Conservation (phyloP, 2,797 vertebrate species). For the Lepilemur septentrionalis region DNA sequence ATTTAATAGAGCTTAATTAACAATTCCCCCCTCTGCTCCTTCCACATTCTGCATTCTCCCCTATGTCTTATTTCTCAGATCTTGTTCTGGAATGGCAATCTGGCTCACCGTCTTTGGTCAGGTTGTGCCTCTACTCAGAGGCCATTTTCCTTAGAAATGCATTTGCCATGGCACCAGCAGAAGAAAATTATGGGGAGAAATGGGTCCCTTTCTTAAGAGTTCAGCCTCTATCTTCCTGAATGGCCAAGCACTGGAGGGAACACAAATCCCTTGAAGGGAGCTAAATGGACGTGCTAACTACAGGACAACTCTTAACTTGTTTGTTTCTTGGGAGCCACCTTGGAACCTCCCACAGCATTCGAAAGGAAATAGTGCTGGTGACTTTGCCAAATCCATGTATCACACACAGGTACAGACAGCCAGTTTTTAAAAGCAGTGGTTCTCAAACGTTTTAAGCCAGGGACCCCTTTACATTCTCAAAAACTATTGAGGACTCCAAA, state of each 20-base stretch:
- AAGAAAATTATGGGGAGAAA: neutral
- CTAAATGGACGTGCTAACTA: neutral
- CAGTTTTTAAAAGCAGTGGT: neutral
- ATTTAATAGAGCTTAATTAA: constrained; percentile 75
- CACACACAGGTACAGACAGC: rapidly evolving
- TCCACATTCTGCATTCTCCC: neutral
- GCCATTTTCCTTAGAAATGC: neutral
- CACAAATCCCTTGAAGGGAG: neutral
- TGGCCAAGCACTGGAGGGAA: neutral
- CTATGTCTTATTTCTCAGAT: neutral
- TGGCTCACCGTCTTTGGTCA: neutral
- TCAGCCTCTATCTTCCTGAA: neutral
- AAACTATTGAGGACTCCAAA: neutral
- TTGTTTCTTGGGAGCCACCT: neutral
- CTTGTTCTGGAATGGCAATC: neutral
- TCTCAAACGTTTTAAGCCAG: neutral
- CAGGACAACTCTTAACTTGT: neutral
- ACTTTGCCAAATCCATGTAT: neutral
- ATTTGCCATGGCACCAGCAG: neutral
- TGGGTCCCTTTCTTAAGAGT: neutral
- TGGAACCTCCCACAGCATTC: neutral
- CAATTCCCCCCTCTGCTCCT: constrained; percentile 58
- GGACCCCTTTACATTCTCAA: neutral
- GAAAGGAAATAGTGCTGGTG: neutral
- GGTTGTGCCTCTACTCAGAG: rapidly evolving